phyloP scores from a whole-genome alignment of 2,797 vertebrate genomes.

The Galagoides demidoff region DNA sequence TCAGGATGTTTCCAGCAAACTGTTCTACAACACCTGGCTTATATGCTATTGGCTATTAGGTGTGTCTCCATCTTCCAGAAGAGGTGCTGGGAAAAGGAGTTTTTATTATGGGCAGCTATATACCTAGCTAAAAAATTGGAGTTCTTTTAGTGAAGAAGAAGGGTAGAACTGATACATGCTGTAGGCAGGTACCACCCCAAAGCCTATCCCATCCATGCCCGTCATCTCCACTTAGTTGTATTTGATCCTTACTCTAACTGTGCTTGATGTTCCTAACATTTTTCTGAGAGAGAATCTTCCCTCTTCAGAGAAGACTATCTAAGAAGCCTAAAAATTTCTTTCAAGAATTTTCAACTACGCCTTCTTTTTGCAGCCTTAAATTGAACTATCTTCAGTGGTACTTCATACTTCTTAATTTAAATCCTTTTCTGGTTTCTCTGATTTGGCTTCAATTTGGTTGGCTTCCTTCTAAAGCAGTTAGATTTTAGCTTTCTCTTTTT shows the following conservation, averaged over 20 bases:
- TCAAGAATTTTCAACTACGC: neutral
- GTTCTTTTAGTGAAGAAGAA: neutral
- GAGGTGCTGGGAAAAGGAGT: neutral
- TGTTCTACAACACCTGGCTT: neutral
- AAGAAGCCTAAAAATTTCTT: neutral
- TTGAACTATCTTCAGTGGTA: neutral
- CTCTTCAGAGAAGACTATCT: neutral
- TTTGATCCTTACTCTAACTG: neutral
- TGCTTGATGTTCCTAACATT: neutral
- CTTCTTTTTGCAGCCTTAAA: neutral
- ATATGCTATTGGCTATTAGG: neutral
- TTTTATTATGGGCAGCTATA: neutral
- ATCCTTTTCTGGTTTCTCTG: neutral
- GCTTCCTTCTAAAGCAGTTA: neutral
- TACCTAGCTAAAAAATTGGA: neutral
- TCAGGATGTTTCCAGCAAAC: neutral
- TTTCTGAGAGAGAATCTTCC: neutral
- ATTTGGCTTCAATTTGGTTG: neutral
- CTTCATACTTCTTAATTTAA: neutral
- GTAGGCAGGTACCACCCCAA: neutral
- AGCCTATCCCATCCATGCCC: neutral
- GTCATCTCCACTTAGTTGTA: neutral
- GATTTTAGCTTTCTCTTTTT: neutral
- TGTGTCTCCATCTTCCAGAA: neutral
- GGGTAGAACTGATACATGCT: neutral